Conservation (phyloP, 2,113 vertebrate genomes). For the Burhinus bistriatus region DNA sequence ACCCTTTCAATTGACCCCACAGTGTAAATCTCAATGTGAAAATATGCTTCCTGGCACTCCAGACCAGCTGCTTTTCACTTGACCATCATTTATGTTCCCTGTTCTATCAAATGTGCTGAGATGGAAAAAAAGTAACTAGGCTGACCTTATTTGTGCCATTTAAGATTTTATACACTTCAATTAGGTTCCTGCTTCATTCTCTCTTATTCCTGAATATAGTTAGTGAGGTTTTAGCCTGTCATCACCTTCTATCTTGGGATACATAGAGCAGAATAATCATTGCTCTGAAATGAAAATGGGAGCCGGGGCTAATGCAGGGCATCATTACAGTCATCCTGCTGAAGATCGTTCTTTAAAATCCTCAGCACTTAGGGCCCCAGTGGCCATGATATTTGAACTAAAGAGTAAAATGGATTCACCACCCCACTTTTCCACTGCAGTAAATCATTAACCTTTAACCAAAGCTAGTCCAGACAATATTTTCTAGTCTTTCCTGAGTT, state of each 20-base stretch:
- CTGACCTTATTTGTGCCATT: slow-evolving; percentile 41
- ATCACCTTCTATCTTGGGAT: slow-evolving; percentile 14
- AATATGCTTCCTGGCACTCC: not conserved
- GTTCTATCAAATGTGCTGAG: slow-evolving; percentile 5
- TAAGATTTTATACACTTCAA: slow-evolving; percentile 27
- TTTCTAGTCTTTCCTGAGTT: slow-evolving; percentile 20
- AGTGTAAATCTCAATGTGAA: not conserved
- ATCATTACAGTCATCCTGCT: slow-evolving; percentile 19
- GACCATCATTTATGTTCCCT: not conserved
- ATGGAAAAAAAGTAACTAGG: not conserved
- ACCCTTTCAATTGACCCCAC: not conserved
- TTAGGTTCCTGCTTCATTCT: not conserved
- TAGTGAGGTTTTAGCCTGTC: slow-evolving; percentile 33
- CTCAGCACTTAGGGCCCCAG: not conserved
- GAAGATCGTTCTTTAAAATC: slow-evolving; percentile 44
- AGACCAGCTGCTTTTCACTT: not conserved
- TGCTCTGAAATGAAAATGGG: slow-evolving; percentile 49
- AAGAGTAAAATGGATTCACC: slow-evolving; percentile 6
- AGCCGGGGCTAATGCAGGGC: slow-evolving; percentile 38
- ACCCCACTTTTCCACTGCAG: not conserved
- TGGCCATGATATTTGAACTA: not conserved
- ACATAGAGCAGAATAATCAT: slow-evolving; percentile 8
- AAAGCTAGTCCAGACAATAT: slow-evolving; percentile 2
- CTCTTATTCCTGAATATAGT: not conserved
- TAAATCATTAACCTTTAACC: slow-evolving; percentile 35